Conservation (phyloP, 1,140 invertebrate genomes). For the Microplitis mediator region DNA sequence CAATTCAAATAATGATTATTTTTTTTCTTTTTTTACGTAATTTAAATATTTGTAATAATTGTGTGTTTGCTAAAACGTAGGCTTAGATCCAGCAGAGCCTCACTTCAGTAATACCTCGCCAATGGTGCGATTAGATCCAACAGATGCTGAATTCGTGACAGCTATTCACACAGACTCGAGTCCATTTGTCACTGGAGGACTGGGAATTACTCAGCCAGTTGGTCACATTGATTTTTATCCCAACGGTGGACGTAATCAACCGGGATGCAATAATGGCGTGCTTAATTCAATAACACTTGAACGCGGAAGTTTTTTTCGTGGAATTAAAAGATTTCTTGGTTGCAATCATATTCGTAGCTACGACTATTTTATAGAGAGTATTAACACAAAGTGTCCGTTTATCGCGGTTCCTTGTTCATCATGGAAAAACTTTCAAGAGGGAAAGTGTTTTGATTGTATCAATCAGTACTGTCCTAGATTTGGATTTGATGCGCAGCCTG, state of each 20-base stretch:
- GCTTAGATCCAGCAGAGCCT: slow-evolving; percentile 90
- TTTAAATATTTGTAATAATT: neutral
- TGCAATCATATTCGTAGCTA: slow-evolving; percentile 87
- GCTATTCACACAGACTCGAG: slow-evolving; percentile 87
- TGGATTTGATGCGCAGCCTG: slow-evolving; percentile 68
- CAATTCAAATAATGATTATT: slow-evolving; percentile 2
- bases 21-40: neutral
- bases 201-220: slow-evolving; percentile 80
- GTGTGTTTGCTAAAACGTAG: slow-evolving; percentile 49
- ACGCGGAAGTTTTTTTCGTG: slow-evolving; percentile 68
- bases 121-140: slow-evolving; percentile 81
- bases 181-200: slow-evolving; percentile 78
- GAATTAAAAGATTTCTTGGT: slow-evolving; percentile 76
- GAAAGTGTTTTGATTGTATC: slow-evolving; percentile 76
- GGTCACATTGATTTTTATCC: slow-evolving; percentile 91
- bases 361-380: slow-evolving; percentile 85
- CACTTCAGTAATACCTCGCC: slow-evolving; percentile 84
- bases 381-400: slow-evolving; percentile 77
- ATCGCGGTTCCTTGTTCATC: slow-evolving; percentile 77
- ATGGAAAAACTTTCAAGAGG: slow-evolving; percentile 76
- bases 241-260: slow-evolving; percentile 84
- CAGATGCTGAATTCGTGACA: slow-evolving; percentile 86
- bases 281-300: slow-evolving; percentile 71
- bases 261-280: slow-evolving; percentile 79
- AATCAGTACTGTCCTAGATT: slow-evolving; percentile 73